Percentiles rank a stretch among this genome's conserved stretches.
Evolutionary conservation across 2,888 invertebrate species (phyloP).

Genomic region (Chymomyza fuscimana): DNA sequence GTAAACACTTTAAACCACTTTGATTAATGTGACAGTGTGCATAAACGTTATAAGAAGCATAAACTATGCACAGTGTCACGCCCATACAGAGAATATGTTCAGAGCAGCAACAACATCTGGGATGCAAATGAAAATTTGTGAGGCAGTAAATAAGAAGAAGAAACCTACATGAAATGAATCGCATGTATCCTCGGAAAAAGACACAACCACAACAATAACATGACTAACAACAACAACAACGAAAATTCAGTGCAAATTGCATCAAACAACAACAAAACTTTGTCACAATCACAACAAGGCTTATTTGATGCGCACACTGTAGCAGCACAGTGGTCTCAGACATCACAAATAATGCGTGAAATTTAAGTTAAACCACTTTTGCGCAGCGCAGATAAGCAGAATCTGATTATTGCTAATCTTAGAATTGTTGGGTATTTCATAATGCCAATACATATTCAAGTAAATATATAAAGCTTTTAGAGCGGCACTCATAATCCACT

Average conservation of each 20-base stretch:
- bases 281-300: slow-evolving; percentile 4
- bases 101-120: background rate
- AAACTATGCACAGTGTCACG: background rate
- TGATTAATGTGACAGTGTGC: background rate
- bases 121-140: slow-evolving; percentile 58
- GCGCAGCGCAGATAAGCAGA: background rate
- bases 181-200: slow-evolving; percentile 36
- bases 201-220: slow-evolving; percentile 46
- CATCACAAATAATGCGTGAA: background rate
- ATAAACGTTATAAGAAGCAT: background rate
- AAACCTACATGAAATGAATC: slow-evolving; percentile 30
- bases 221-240: slow-evolving; percentile 14
- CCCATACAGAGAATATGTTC: background rate
- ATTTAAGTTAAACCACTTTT: background rate
- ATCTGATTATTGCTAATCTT: background rate
- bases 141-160: slow-evolving; percentile 3
- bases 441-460: background rate
- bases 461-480: background rate
- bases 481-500: background rate
- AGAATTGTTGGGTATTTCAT: background rate
- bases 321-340: slow-evolving; percentile 27
- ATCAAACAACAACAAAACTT: background rate
- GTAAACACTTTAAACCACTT: background rate
- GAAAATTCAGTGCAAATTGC: background rate
- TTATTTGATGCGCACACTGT: slow-evolving; percentile 22